Evolutionary conservation across 2,888 invertebrate genomes (phyloP).

Genomic region (Erebia epiphron): DNA sequence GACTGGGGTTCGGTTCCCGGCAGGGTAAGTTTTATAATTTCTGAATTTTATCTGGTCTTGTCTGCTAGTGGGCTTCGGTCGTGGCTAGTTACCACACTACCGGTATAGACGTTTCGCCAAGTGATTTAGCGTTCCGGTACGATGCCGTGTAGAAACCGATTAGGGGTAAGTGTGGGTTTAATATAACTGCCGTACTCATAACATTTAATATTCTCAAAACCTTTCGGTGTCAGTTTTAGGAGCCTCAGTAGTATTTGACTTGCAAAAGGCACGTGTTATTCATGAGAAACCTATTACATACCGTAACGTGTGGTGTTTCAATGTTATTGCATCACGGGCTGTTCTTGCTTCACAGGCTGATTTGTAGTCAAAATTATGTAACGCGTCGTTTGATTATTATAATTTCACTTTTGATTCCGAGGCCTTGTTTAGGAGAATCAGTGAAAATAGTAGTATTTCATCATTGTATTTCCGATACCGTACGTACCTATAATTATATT

Average conservation of each 20-base stretch:
- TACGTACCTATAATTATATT: too few relatives aligned
- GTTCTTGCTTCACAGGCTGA: slow-evolving; percentile 40
- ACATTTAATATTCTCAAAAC: background rate
- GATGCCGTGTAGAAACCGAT: too few relatives aligned
- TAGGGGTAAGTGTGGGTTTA: too few relatives aligned
- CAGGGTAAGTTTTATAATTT: too few relatives aligned
- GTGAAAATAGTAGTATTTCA: background rate
- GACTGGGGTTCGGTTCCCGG: too few relatives aligned
- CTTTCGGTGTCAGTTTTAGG: slow-evolving; percentile 39
- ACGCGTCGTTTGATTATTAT: slow-evolving; percentile 41
- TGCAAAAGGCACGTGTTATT: slow-evolving; percentile 50
- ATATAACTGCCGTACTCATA: too few relatives aligned
- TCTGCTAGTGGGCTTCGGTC: too few relatives aligned
- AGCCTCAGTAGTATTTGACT: slow-evolving; percentile 42
- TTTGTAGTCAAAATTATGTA: slow-evolving; percentile 46
- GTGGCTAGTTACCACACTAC: too few relatives aligned
- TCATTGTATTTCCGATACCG: slow-evolving; percentile 6
- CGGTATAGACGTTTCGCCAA: too few relatives aligned
- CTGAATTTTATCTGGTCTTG: too few relatives aligned
- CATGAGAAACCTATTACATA: slow-evolving; percentile 44
- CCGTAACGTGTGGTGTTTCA: slow-evolving; percentile 43
- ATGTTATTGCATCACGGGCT: slow-evolving; percentile 43
- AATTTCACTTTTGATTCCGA: slow-evolving; percentile 44
- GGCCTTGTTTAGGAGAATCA: slow-evolving; percentile 25
- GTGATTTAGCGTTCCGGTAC: too few relatives aligned